These are phyloP conservation scores for Drosophila sp. DNA, from an alignment of 1,140 invertebrate genomes.

Conservation along the genomic window DNA sequence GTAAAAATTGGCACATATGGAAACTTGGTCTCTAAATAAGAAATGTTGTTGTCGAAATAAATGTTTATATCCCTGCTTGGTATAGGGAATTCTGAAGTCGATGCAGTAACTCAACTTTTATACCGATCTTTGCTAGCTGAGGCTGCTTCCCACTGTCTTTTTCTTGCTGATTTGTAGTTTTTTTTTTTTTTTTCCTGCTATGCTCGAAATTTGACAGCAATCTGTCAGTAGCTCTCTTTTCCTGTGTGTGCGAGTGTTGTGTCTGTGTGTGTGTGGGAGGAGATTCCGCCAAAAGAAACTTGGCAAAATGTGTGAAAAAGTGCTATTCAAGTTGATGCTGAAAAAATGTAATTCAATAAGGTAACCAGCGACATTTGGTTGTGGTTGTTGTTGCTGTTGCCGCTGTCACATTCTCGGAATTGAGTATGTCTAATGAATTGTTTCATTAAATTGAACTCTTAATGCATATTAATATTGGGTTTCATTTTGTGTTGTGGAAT, in stretches of 20 bases:
- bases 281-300: conserved; percentile 2
- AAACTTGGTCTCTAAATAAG: too few species aligned
- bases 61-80: not conserved
- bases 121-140: conserved; percentile 9
- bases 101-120: not conserved
- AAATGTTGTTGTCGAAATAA: too few species aligned
- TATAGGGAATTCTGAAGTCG: conserved; percentile 17
- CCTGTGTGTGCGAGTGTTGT: conserved; percentile 24
- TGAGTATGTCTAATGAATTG: conserved; percentile 74
- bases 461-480: conserved; percentile 60
- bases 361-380: conserved; percentile 8
- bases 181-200: conserved; percentile 38
- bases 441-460: conserved; percentile 55
- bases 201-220: conserved; percentile 73
- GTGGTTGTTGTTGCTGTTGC: conserved; percentile 3
- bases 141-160: conserved; percentile 60
- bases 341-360: conserved; percentile 49
- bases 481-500: conserved; percentile 61
- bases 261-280: conserved; percentile 10
- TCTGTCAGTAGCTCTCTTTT: conserved; percentile 65
- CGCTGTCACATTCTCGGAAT: conserved; percentile 72
- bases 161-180: not conserved
- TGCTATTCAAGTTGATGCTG: conserved; percentile 1
- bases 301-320: conserved; percentile 33
- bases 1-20: too few species aligned